Conservation (phyloP, 2,113 vertebrate genomes). For the Oostethus manadensis region DNA sequence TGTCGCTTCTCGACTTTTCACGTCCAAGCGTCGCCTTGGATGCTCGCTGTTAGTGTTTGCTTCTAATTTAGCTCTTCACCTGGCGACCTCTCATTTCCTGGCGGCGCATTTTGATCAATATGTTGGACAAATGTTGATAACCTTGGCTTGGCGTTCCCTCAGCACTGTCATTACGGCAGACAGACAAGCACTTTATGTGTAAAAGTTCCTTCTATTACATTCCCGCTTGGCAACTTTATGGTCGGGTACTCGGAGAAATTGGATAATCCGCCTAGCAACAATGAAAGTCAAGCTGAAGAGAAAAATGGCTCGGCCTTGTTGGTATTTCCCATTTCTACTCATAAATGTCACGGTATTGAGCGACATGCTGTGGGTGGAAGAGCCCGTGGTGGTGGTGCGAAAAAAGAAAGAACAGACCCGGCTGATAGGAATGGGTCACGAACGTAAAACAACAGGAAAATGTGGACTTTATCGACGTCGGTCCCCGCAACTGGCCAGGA, state of each 20-base stretch:
- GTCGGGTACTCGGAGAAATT: not conserved
- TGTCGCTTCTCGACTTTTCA: constrained; percentile 36
- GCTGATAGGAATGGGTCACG: no score
- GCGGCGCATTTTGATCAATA: constrained; percentile 57
- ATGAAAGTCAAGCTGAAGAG: not conserved
- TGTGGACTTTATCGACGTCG: no score
- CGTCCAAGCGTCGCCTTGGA: constrained; percentile 22
- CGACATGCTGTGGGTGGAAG: no score
- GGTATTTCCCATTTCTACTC: not conserved
- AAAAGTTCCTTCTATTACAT: not conserved
- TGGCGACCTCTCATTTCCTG: constrained; percentile 51
- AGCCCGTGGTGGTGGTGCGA: not conserved
- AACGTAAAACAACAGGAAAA: no score
- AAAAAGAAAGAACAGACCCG: no score
- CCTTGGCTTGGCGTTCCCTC: constrained; percentile 36
- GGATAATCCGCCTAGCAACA: not conserved
- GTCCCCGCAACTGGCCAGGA: no score
- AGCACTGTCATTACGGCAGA: constrained; percentile 11
- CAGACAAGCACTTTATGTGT: constrained; percentile 1
- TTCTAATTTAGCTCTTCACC: constrained; percentile 50
- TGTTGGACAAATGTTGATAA: constrained; percentile 54
- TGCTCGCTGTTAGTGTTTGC: constrained; percentile 35
- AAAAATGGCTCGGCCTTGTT: not conserved
- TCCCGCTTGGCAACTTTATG: not conserved
- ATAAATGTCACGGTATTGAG: no score